A percentile compares a stretch with the other conserved stretches of the same genome.
These are phyloP conservation scores for Acanthaster planci DNA, from an alignment of 35 echinoderm and acorn worm genomes.

Conservation along the genomic window DNA sequence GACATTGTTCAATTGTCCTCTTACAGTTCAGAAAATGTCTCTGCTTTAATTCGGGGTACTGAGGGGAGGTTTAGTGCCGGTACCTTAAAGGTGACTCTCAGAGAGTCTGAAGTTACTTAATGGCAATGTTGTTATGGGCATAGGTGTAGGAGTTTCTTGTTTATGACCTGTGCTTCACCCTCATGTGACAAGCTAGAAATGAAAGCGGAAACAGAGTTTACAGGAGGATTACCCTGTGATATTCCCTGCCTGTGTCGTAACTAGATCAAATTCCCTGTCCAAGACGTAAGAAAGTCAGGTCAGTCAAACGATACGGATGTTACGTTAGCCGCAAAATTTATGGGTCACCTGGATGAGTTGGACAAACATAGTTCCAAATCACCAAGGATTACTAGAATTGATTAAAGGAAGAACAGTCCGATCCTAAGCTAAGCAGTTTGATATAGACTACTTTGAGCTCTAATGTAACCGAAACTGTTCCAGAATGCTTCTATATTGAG, in stretches of 20 bases:
- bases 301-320: background rate
- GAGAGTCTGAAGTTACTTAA: slow-evolving; percentile 28
- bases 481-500: slow-evolving; percentile 35
- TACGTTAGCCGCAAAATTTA: background rate
- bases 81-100: background rate
- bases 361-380: background rate
- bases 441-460: background rate
- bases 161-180: slow-evolving; percentile 33
- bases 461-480: slow-evolving; percentile 12
- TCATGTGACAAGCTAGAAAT: slow-evolving; percentile 12
- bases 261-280: background rate
- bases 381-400: background rate
- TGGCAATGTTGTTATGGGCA: background rate
- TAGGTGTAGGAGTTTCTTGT: background rate
- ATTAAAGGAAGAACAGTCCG: slow-evolving; percentile 28
- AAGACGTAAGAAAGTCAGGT: background rate
- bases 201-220: background rate
- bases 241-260: slow-evolving; percentile 37
- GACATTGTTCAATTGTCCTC: background rate
- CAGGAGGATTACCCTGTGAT: slow-evolving; percentile 4
- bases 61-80: background rate
- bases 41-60: slow-evolving; percentile 9
- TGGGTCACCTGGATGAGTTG: background rate
- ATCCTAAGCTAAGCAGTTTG: slow-evolving; percentile 31
- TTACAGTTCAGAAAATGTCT: background rate